A percentile compares a stretch with the other conserved stretches of the same genome.
phyloP scores from a whole-genome alignment of 2,888 invertebrate species.

The Syrphus vitripennis region DNA sequence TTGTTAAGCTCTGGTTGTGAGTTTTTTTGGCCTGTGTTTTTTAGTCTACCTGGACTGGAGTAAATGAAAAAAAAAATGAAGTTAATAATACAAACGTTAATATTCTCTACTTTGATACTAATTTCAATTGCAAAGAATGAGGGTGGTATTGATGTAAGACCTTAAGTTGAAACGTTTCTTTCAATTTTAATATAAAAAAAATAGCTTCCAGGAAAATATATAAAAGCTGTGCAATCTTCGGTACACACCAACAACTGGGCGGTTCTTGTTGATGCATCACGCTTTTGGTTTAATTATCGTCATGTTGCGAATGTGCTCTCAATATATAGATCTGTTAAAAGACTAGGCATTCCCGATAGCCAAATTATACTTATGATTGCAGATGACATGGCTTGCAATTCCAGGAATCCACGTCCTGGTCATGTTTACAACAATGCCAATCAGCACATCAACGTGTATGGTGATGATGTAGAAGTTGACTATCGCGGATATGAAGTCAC shows the following conservation, averaged over 20 bases:
- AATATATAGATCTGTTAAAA: constrained; percentile 98
- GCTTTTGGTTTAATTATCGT: constrained; percentile 99
- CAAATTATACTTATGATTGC: constrained; percentile 99
- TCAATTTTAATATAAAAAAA: neutral
- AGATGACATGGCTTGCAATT: constrained; percentile 99
- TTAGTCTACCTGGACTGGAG: no score
- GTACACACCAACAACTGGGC: constrained; percentile 99
- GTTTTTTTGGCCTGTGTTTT: no score
- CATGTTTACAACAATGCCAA: constrained; percentile 99
- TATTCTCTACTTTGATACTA: neutral
- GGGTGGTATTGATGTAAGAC: neutral
- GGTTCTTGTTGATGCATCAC: constrained; percentile 97
- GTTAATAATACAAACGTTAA: neutral
- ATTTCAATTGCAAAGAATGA: neutral
- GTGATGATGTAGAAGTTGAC: constrained; percentile 99
- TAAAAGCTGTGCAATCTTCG: constrained; percentile 77
- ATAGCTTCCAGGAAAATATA: constrained; percentile 77
- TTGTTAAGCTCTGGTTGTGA: no score
- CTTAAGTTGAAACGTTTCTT: neutral
- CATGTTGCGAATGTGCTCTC: constrained; percentile 99
- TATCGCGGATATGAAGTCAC: constrained; percentile 98
- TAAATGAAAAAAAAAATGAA: neutral
- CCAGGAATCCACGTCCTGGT: constrained; percentile 97
- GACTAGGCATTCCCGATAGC: constrained; percentile 98
- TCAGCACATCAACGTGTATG: constrained; percentile 99